Conservation (phyloP, 2,888 invertebrate species). For the Drosophila melanosoma region DNA sequence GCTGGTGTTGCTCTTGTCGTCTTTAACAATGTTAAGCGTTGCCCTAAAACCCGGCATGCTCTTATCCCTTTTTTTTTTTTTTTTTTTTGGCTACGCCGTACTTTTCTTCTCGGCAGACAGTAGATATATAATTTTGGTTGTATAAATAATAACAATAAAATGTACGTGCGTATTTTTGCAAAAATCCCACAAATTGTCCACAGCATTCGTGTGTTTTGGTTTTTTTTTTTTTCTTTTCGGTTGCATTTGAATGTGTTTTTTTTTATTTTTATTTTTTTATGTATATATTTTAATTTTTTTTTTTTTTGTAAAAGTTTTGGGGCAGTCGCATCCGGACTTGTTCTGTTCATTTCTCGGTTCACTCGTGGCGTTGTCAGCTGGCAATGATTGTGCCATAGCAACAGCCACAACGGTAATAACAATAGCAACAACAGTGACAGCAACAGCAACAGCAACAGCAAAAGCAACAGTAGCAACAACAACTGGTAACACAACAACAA, state of each 20-base stretch:
- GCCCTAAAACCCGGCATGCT: constrained; percentile 26
- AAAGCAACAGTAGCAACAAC: neutral
- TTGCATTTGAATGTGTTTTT: constrained; percentile 10
- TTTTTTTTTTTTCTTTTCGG: constrained; percentile 16
- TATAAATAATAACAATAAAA: constrained; percentile 74
- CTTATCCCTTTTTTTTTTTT: constrained; percentile 26
- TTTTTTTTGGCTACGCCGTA: neutral
- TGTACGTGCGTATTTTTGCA: constrained; percentile 58
- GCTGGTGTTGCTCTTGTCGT: constrained; percentile 21
- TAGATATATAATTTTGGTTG: constrained; percentile 46
- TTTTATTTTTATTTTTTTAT: neutral
- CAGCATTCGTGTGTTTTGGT: constrained; percentile 45
- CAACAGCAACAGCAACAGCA: constrained; percentile 30
- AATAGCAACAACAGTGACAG: neutral
- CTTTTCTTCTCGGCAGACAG: constrained; percentile 17
- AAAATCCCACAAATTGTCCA: constrained; percentile 60
- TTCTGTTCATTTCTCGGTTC: constrained; percentile 4
- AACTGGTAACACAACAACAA: constrained; percentile 32
- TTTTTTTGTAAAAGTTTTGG: constrained; percentile 1
- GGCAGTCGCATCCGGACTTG: neutral
- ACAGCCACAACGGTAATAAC: constrained; percentile 18
- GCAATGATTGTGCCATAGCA: constrained; percentile 51
- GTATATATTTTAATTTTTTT: constrained; percentile 10
- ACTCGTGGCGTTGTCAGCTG: constrained; percentile 38
- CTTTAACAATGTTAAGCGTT: constrained; percentile 36